phyloP scores from a whole-genome alignment of 2,888 invertebrate species.

The Acleris cristana region DNA sequence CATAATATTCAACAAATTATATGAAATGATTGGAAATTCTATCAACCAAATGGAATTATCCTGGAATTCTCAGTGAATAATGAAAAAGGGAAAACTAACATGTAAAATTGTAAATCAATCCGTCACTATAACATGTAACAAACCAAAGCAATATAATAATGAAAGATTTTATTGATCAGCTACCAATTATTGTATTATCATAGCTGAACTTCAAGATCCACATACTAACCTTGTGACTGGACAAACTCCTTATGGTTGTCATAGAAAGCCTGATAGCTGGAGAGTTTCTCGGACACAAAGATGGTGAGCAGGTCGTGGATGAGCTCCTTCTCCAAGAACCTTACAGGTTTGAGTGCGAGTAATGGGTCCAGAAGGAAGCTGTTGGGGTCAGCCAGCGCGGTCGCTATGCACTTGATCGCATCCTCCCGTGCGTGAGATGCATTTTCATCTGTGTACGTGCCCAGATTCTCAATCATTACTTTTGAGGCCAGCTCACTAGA shows the following conservation, averaged over 20 bases:
- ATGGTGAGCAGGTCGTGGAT: conserved; percentile 97
- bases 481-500: conserved; percentile 94
- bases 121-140: no score
- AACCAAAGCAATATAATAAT: no score
- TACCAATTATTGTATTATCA: no score
- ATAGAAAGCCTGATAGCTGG: conserved; percentile 96
- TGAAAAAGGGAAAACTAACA: no score
- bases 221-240: conserved; percentile 83
- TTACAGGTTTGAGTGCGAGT: conserved; percentile 95
- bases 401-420: conserved; percentile 97
- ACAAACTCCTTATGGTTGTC: conserved; percentile 96
- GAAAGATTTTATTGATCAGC: no score
- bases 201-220: no score
- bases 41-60: no score
- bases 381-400: conserved; percentile 97
- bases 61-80: no score
- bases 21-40: no score
- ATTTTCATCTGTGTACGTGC: conserved; percentile 98
- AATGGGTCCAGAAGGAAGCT: conserved; percentile 98
- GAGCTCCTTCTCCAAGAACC: conserved; percentile 96
- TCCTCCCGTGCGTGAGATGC: conserved; percentile 98
- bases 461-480: conserved; percentile 98
- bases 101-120: no score
- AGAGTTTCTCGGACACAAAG: conserved; percentile 96
- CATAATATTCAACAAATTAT: background rate